phyloP scores from a whole-genome alignment of 2,888 invertebrate genomes.

The Xylota sylvarum region DNA sequence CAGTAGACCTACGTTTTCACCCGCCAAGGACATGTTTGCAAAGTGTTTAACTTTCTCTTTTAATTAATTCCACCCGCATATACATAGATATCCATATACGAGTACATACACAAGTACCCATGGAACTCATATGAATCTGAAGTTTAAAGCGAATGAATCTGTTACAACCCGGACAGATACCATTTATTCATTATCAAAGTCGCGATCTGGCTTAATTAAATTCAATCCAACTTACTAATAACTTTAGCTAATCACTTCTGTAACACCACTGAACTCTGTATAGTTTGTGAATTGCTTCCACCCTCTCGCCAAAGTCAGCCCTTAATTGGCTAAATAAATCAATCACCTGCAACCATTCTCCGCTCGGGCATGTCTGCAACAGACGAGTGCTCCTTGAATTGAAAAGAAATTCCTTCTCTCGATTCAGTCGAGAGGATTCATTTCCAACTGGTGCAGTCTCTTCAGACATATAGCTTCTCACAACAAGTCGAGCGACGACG shows the following conservation, averaged over 20 bases:
- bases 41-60: too few species aligned
- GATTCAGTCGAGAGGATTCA: constrained; percentile 4
- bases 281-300: not conserved
- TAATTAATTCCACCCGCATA: too few species aligned
- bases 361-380: constrained; percentile 7
- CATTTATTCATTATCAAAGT: not conserved
- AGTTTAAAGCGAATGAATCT: too few species aligned
- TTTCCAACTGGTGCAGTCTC: constrained; percentile 11
- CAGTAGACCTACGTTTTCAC: too few species aligned
- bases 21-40: too few species aligned
- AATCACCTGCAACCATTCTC: constrained; percentile 36
- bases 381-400: constrained; percentile 12
- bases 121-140: too few species aligned
- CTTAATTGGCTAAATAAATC: constrained; percentile 48
- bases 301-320: not conserved
- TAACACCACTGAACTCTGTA: not conserved
- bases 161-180: not conserved
- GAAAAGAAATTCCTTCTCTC: constrained; percentile 1
- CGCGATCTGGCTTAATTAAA: not conserved
- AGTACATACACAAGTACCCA: too few species aligned
- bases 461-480: not conserved
- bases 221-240: constrained; percentile 22
- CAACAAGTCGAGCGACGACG: not conserved
- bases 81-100: too few species aligned
- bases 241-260: constrained; percentile 19